Percentiles rank a stretch among this genome's conserved stretches.
These are phyloP conservation scores for Penaeus monodon DNA, from an alignment of 2,888 invertebrate species.

Conservation along the genomic window DNA sequence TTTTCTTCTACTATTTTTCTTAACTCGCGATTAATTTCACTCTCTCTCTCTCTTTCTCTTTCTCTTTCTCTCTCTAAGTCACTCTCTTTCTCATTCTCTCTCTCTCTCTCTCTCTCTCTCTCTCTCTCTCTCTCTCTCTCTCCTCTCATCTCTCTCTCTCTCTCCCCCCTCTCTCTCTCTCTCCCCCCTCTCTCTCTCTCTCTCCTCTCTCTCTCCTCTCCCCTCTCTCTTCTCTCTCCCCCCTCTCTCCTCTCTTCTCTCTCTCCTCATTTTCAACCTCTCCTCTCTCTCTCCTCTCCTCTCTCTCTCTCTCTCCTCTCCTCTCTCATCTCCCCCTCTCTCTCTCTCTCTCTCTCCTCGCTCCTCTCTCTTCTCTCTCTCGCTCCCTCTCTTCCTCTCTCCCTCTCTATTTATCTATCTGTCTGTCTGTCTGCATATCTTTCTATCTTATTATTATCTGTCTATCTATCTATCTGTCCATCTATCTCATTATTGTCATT, in stretches of 20 bases:
- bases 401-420: no score
- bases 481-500: no score
- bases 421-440: no score
- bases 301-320: background rate
- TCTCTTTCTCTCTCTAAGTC: no score
- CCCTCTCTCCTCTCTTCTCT: background rate
- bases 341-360: background rate
- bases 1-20: no score
- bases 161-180: background rate
- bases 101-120: background rate
- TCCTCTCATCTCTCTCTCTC: background rate
- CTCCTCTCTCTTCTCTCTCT: background rate
- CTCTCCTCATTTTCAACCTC: no score
- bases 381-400: background rate
- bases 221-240: background rate
- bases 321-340: background rate
- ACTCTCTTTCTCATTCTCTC: background rate
- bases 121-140: background rate
- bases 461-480: no score
- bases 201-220: background rate
- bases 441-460: no score
- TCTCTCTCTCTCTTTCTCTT: background rate
- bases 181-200: background rate
- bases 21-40: background rate
- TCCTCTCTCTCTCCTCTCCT: background rate